Base-by-base conservation (phyloP, 1,140 invertebrate genomes). In the Drosophila nasuta region DNA sequence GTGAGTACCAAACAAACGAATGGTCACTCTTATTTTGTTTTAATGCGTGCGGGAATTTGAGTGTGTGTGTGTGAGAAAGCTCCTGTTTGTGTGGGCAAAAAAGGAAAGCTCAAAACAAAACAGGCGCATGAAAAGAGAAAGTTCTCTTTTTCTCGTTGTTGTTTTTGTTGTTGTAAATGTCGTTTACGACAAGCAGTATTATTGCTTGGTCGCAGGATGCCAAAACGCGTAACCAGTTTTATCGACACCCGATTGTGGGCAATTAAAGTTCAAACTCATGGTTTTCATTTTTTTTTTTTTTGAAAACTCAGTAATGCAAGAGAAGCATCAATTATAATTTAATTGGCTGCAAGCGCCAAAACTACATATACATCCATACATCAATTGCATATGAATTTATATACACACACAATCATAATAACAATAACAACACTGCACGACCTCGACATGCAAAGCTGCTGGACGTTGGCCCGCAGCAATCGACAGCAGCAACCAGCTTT, bases 1-100 rank as follows among this genome's bases (percentile, higher is more conserved):
- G 98, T 98, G 95, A 94, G 95, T 93, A 46, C 56, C 72, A 10
- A 46, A 60, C 72, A 10, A 46, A 56, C 72, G 13, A 13, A 59
- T 59, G 66, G 63, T 73, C 38, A 59, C 15, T 60, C 35, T 45
- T 57, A 17, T 69, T 49, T 46, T 25, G 7, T 51, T 38, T 71
- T 5, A 54, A 48, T 69, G 17, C 15, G 3, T 62, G 15, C 51
- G 51, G 45, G 20, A 46, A 46, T 62, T 43, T 38, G 49, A 54
- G 49, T 45, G 56, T 33, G 46, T 62, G 49, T 51, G 33, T 33
- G 48, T 30, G 30, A 15, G 68, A 13, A 48, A 65, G 52, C 82
- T 85, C 69, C 82, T 85, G 77, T 46, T 56, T 62, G 20, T 70
- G 49, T 79, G 59, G 73, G 64, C 60, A 38, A 76, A 86, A 85